Conservation (phyloP, 2,797 vertebrate species). For the Avahi laniger region DNA sequence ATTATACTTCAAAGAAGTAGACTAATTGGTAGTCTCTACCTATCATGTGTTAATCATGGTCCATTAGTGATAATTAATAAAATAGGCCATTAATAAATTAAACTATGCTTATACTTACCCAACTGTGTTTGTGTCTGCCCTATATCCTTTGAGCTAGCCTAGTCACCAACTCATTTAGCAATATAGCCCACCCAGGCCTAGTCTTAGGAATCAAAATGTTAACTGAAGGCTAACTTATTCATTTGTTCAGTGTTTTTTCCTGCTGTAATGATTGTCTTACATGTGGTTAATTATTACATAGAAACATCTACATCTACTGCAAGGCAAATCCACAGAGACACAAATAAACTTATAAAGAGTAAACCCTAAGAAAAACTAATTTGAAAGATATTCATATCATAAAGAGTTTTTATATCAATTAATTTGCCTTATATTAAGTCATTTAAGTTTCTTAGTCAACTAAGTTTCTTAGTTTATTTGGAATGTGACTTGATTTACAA, state of each 20-base stretch:
- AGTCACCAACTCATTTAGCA: conserved; percentile 13
- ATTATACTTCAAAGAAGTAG: conserved; percentile 42
- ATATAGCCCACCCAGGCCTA: background rate
- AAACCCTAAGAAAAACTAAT: conserved; percentile 4
- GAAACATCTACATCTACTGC: background rate
- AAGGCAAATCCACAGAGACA: background rate
- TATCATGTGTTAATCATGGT: conserved; percentile 23
- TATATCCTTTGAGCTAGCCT: background rate
- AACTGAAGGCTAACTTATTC: background rate
- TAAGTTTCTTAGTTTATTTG: conserved; percentile 28
- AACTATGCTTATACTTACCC: background rate
- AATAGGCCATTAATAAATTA: background rate
- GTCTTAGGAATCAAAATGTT: background rate
- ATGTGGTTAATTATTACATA: conserved; percentile 39
- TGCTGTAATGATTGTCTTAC: background rate
- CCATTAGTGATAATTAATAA: conserved; percentile 41
- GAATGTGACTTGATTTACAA: conserved; percentile 26
- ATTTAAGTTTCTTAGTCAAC: too few species aligned
- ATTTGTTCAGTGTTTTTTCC: conserved; percentile 45
- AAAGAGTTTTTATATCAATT: conserved; percentile 39
- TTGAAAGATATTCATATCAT: background rate
- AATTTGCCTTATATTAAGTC: background rate
- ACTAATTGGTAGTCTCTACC: background rate
- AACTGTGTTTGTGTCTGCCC: background rate
- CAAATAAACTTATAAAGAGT: background rate